Base-by-base conservation (phyloP, 2,888 invertebrate genomes). In the Lasius fuliginosus region DNA sequence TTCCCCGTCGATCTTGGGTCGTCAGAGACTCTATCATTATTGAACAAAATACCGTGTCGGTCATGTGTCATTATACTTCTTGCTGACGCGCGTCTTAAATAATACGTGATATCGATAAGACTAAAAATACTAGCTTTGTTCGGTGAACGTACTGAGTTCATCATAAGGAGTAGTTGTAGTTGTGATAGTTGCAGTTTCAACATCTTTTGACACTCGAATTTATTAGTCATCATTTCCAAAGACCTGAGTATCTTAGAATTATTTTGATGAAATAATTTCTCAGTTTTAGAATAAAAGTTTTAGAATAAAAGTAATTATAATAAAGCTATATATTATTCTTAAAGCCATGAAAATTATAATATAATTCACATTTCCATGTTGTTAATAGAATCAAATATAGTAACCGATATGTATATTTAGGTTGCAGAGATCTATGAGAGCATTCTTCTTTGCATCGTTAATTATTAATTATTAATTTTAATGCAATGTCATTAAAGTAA, bases 71-170 rank as follows among this genome's bases (percentile, higher is more conserved):
- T n/a, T 53, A 23, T 67, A 77, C 15, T 67, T 56, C 30, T 42
- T 56, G 56, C 53, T 77, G 67, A 67, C 67, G 77, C 56, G n/a
- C 67, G 30, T 33, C 30, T 40, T 68, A 68, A 77, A 56, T 77
- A 67, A 77, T 77, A 56, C 40, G 40, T 27, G 15, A n/a, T 30
- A 27, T 56, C 53, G 18, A 36, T 36, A 23, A 23, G 23, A 36
- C 36, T 5, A 67, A 64, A 67, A 76, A 9, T 42, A 30, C 12
- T 60, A 12, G 40, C n/a, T 42, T 12, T 15, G n/a, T 9, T 77
- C 27, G 23, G 1, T 40, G 27, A 56, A 65, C 62, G 3, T 15
- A 8, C 8, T 23, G 33, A 27, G 11, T 42, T 42, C 30, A 12
- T 64, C 27, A 0, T 49, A 49, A n/a, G 33, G 1, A 0, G n/a